Base-by-base conservation (phyloP, 2,888 invertebrate genomes). In the Leptinotarsa peninsularis region DNA sequence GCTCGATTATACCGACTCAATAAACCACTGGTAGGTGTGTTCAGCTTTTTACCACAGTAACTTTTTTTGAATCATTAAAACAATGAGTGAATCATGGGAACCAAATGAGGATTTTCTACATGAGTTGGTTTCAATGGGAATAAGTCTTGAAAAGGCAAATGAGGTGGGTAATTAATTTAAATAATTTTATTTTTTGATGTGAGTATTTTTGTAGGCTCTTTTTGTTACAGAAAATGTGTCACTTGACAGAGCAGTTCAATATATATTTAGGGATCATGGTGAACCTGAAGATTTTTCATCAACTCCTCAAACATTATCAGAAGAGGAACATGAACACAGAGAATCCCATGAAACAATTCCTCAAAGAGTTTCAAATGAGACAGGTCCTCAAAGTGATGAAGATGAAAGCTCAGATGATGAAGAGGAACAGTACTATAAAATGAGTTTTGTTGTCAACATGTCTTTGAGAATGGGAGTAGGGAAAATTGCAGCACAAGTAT, bases 371-470 rank as follows among this genome's bases (percentile, higher is more conserved):
- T 43, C 43, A 43, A 10, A 43, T 43, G 10, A 43, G 43, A 84
- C 84, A 54, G 81, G 79, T 60, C 43, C 66, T 49, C 82, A 80
- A 13, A 78, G 76, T n/a, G 77, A 79, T 50, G 86, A 84, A 72
- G 86, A 85, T 56, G 81, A 75, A 21, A 77, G 78, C 43, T 85
- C 84, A 72, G 86, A 86, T 71, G 84, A 83, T 27, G 84, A 84
- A 67, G 83, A 86, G 71, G 87, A 73, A 43, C 68, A 88, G 60
- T 86, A 86, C 71, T 91, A 89, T 85, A 93, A 93, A 87, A 93
- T 93, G 93, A 91, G 91, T 27, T 91, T 93, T 85, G 90, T 92
- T 49, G 91, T 92, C 7, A 93, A 93, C 85, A 86, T 87, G 63
- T 89, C 89, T 43, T 85, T 93, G 69, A 89, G 90, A 79, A 93